A percentile compares a stretch with the other conserved stretches of the same genome.
These are phyloP conservation scores for Apantesis nais DNA, from an alignment of 2,888 invertebrate species.

Conservation along the genomic window DNA sequence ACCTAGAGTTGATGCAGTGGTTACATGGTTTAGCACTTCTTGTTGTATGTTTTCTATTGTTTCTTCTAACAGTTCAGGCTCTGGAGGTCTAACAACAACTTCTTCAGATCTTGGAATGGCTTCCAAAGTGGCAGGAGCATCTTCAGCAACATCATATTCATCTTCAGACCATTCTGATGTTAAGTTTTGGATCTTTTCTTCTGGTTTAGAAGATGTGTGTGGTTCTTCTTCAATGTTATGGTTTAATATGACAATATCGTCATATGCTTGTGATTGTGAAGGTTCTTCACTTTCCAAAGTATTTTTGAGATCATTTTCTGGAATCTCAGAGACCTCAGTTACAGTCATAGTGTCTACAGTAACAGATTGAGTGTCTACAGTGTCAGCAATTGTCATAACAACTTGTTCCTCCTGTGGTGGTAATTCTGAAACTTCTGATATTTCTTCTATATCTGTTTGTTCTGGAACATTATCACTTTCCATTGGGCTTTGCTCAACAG, in stretches of 20 bases:
- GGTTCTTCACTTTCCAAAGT: conserved; percentile 22
- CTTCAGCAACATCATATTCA: conserved; percentile 56
- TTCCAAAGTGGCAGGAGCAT: conserved; percentile 9
- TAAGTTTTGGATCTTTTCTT: conserved; percentile 62
- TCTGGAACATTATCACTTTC: conserved; percentile 23
- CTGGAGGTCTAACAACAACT: conserved; percentile 18
- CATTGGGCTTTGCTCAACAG: conserved; percentile 14
- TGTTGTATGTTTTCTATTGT: conserved; percentile 80
- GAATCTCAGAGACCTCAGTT: conserved; percentile 23
- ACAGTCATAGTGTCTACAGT: conserved; percentile 14
- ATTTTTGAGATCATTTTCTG: conserved; percentile 17
- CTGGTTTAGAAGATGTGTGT: conserved; percentile 35
- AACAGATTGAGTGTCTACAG: too few species aligned
- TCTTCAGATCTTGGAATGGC: conserved; percentile 7
- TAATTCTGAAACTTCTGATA: conserved; percentile 8
- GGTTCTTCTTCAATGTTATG: conserved; percentile 22
- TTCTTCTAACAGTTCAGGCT: conserved; percentile 66
- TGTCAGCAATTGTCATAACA: conserved; percentile 18
- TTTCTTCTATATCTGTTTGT: conserved; percentile 11
- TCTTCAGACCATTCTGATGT: conserved; percentile 77
- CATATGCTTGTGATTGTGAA: conserved; percentile 44
- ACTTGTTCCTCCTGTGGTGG: conserved; percentile 23
- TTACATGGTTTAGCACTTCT: conserved; percentile 72
- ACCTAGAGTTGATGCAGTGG: conserved; percentile 26
- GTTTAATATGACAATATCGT: conserved; percentile 39